phyloP scores from a whole-genome alignment of 1,140 invertebrate species.

The Lanistes nyassanus region DNA sequence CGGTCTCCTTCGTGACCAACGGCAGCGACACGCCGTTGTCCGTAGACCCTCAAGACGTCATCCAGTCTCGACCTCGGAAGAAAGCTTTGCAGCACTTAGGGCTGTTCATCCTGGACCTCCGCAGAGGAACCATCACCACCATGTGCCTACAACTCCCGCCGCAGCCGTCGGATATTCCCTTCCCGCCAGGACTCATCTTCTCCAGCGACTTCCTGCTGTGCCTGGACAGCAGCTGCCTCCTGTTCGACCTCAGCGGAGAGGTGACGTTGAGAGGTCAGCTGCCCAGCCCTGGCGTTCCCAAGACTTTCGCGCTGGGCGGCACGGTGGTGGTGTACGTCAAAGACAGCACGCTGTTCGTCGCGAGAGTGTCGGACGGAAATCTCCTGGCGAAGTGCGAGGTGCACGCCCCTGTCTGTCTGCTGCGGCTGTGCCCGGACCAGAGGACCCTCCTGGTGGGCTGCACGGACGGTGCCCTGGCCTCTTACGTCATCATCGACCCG shows the following conservation, averaged over 20 bases:
- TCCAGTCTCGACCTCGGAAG: background rate
- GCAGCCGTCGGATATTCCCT: slow-evolving; percentile 26
- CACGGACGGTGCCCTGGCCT: slow-evolving; percentile 55
- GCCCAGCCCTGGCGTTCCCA: slow-evolving; percentile 30
- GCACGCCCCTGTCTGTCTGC: slow-evolving; percentile 46
- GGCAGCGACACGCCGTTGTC: background rate
- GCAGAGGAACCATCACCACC: slow-evolving; percentile 46
- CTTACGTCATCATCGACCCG: slow-evolving; percentile 59
- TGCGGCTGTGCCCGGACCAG: slow-evolving; percentile 54
- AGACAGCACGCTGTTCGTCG: slow-evolving; percentile 40
- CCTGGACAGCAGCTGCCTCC: slow-evolving; percentile 51
- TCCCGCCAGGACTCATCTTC: slow-evolving; percentile 44
- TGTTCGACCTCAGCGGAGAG: slow-evolving; percentile 50
- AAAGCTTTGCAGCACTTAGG: slow-evolving; percentile 33
- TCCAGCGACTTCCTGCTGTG: slow-evolving; percentile 51
- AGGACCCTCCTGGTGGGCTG: slow-evolving; percentile 61
- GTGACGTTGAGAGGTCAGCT: slow-evolving; percentile 39
- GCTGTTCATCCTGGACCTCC: slow-evolving; percentile 54
- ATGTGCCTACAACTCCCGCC: slow-evolving; percentile 55
- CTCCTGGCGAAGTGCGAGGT: slow-evolving; percentile 57
- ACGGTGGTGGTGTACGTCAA: slow-evolving; percentile 50
- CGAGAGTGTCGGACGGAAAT: slow-evolving; percentile 46
- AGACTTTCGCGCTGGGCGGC: slow-evolving; percentile 45
- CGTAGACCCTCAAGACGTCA: no score
- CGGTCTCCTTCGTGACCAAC: background rate